These are phyloP conservation scores for Tetrapedia diversipes DNA, from an alignment of 2,888 invertebrate genomes.

Conservation along the genomic window DNA sequence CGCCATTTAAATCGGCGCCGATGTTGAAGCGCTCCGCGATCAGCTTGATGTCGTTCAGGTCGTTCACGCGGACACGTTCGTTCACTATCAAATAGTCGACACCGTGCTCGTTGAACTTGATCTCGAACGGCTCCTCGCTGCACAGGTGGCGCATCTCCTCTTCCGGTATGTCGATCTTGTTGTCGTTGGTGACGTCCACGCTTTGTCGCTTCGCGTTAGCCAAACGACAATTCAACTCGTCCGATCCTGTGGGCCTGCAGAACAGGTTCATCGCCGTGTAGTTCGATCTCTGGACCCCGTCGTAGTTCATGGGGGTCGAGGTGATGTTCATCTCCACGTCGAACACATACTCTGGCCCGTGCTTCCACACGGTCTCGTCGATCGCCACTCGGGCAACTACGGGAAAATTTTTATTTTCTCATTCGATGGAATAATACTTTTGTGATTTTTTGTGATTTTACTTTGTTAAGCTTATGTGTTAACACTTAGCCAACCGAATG, in stretches of 20 bases:
- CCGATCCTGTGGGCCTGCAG: conserved; percentile 52
- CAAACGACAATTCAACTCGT: conserved; percentile 53
- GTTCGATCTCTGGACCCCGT: conserved; percentile 45
- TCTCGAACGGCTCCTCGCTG: conserved; percentile 47
- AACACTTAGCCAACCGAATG: no score
- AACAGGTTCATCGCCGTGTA: conserved; percentile 37
- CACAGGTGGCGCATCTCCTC: background rate
- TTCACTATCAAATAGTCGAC: conserved; percentile 45
- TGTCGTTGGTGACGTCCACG: conserved; percentile 59
- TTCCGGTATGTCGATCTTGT: conserved; percentile 22
- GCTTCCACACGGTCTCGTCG: conserved; percentile 68
- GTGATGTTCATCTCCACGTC: conserved; percentile 68
- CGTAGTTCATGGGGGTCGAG: conserved; percentile 65
- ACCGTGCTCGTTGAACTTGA: conserved; percentile 60
- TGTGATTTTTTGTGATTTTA: background rate
- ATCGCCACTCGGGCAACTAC: conserved; percentile 55
- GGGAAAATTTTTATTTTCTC: background rate
- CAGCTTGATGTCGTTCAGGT: conserved; percentile 43
- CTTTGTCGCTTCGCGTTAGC: conserved; percentile 52
- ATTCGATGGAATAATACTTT: background rate
- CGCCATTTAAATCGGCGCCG: conserved; percentile 52
- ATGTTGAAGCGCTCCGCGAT: conserved; percentile 54
- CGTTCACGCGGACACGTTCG: conserved; percentile 6
- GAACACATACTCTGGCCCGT: conserved; percentile 73
- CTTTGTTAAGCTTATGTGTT: background rate